phyloP scores from a whole-genome alignment of 1,140 invertebrate species.

The Drosophila kurseongensis region DNA sequence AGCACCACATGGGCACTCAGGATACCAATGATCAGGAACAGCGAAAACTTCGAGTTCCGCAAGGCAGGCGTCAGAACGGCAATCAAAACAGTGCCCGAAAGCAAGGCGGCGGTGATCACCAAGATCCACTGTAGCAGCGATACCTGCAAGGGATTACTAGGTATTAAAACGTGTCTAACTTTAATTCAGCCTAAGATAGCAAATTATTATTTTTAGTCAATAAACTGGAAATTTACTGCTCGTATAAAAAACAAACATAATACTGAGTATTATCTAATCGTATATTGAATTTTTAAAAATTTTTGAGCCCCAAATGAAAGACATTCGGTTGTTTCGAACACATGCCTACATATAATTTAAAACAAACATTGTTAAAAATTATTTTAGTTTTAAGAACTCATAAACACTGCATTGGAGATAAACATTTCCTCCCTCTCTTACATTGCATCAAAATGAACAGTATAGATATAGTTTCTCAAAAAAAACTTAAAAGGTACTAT shows the following conservation, averaged over 20 bases:
- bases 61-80: constrained; percentile 92
- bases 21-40: constrained; percentile 89
- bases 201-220: no score
- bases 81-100: constrained; percentile 94
- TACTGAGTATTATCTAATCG: no score
- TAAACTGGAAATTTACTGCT: no score
- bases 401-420: not conserved
- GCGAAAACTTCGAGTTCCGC: constrained; percentile 88
- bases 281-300: no score
- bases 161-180: not conserved
- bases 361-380: no score
- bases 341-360: no score
- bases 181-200: not conserved
- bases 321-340: no score
- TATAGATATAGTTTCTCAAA: not conserved
- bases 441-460: not conserved
- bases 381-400: not conserved
- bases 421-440: not conserved
- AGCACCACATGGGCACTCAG: constrained; percentile 91
- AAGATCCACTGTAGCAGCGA: constrained; percentile 94
- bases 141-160: constrained; percentile 85
- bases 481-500: not conserved
- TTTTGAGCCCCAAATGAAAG: no score
- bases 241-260: no score
- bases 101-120: constrained; percentile 90